phyloP scores from a whole-genome alignment of 2,888 invertebrate species.

The Drosophila ochracea region DNA sequence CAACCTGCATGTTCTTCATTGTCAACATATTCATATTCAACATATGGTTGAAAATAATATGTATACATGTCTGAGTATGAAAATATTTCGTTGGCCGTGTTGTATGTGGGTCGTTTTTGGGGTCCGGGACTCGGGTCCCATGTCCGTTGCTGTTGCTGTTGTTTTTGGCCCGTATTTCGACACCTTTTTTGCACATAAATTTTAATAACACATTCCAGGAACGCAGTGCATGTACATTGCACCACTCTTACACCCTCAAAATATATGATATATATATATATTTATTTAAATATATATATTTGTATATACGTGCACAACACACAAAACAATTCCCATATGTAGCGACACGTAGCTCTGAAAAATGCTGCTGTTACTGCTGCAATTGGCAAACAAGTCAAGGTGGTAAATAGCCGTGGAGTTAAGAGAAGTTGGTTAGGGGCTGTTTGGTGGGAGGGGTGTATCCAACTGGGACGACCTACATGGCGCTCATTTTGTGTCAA shows the following conservation, averaged over 20 bases:
- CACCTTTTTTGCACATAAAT: constrained; percentile 75
- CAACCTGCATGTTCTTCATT: constrained; percentile 3
- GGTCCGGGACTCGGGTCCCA: constrained; percentile 26
- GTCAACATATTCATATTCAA: constrained; percentile 16
- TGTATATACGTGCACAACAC: constrained; percentile 41
- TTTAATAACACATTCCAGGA: constrained; percentile 74
- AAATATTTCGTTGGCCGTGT: constrained; percentile 44
- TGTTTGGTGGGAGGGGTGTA: constrained; percentile 9
- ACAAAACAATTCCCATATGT: constrained; percentile 77
- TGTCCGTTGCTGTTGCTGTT: constrained; percentile 44
- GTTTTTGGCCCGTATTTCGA: constrained; percentile 61
- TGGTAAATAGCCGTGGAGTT: constrained; percentile 67
- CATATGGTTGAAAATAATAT: constrained; percentile 11
- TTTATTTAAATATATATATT: constrained; percentile 1
- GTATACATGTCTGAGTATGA: constrained; percentile 8
- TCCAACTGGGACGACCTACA: constrained; percentile 59
- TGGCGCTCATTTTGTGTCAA: constrained; percentile 74
- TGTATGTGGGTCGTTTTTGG: constrained; percentile 28
- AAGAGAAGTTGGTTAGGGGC: constrained; percentile 4
- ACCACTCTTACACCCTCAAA: constrained; percentile 51
- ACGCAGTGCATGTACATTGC: constrained; percentile 62
- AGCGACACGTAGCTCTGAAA: constrained; percentile 64
- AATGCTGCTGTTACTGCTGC: constrained; percentile 52
- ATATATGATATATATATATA: constrained; percentile 31
- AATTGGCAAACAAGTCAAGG: constrained; percentile 77